Evolutionary conservation across 2,888 invertebrate species (phyloP).

Genomic region (Barypeithes pellucidus): DNA sequence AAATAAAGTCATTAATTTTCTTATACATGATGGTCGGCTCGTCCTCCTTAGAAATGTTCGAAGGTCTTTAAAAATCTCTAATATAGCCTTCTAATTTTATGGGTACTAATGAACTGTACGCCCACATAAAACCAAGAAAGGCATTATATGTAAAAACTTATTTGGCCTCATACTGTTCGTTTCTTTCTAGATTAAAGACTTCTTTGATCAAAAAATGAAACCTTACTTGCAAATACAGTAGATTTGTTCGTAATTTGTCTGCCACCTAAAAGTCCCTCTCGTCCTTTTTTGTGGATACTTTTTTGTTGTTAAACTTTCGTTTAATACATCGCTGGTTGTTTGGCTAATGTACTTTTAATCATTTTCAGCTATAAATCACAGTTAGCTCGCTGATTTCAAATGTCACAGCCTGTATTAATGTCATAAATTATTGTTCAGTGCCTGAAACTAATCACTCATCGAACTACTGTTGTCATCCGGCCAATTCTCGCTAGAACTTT

Average conservation of each 20-base stretch:
- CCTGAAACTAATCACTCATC: conserved; percentile 23
- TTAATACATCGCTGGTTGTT: not conserved
- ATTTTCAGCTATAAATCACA: conserved; percentile 41
- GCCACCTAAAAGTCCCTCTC: too few species aligned
- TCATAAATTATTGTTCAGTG: conserved; percentile 37
- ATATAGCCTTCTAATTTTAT: not conserved
- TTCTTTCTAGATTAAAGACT: too few species aligned
- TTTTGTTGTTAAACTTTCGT: not conserved
- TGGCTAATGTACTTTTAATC: conserved; percentile 48
- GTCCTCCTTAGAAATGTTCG: not conserved
- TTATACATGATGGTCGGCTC: conserved; percentile 28
- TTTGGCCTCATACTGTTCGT: too few species aligned
- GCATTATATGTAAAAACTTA: too few species aligned
- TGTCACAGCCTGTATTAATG: conserved; percentile 45
- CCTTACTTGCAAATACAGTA: too few species aligned
- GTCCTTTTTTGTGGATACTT: too few species aligned
- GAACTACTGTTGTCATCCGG: conserved; percentile 5
- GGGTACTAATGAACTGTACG: too few species aligned
- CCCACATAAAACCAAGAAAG: too few species aligned
- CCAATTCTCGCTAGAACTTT: not conserved
- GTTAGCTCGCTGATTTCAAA: conserved; percentile 40
- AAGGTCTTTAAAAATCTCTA: conserved; percentile 3
- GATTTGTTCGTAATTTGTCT: too few species aligned
- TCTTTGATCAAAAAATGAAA: too few species aligned
- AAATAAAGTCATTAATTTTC: conserved; percentile 57